These are phyloP conservation scores for Sipha flava DNA, from an alignment of 1,140 invertebrate genomes.

Conservation along the genomic window DNA sequence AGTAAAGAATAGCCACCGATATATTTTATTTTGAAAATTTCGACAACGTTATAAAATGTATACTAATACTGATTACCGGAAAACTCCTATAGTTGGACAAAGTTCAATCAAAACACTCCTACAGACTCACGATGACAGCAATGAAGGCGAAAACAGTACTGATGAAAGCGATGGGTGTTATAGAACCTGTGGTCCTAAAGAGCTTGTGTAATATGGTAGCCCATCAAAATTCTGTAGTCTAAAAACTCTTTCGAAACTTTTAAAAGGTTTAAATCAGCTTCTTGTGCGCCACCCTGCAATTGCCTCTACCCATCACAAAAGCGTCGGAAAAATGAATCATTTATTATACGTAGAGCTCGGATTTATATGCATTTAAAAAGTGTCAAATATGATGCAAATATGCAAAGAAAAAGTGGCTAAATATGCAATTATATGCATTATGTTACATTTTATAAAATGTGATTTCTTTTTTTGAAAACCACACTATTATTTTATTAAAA, in stretches of 20 bases:
- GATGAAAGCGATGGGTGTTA: not conserved
- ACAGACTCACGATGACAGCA: not conserved
- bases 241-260: slow-evolving; percentile 19
- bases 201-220: not conserved
- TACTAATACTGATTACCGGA: not conserved
- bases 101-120: not conserved
- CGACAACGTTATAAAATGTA: too few relatives aligned
- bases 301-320: not conserved
- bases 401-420: too few relatives aligned
- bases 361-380: too few relatives aligned
- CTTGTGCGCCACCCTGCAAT: not conserved
- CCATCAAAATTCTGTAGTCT: not conserved
- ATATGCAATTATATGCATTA: too few relatives aligned
- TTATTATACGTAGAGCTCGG: too few relatives aligned
- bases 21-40: too few relatives aligned
- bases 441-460: too few relatives aligned
- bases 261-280: not conserved
- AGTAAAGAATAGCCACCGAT: too few relatives aligned
- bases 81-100: not conserved
- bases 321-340: not conserved
- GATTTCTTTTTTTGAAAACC: too few relatives aligned
- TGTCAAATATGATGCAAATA: too few relatives aligned
- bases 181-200: not conserved
- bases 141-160: too few relatives aligned
- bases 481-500: too few relatives aligned